Conservation (phyloP, 2,113 vertebrate genomes). For the Grallaria varia region DNA sequence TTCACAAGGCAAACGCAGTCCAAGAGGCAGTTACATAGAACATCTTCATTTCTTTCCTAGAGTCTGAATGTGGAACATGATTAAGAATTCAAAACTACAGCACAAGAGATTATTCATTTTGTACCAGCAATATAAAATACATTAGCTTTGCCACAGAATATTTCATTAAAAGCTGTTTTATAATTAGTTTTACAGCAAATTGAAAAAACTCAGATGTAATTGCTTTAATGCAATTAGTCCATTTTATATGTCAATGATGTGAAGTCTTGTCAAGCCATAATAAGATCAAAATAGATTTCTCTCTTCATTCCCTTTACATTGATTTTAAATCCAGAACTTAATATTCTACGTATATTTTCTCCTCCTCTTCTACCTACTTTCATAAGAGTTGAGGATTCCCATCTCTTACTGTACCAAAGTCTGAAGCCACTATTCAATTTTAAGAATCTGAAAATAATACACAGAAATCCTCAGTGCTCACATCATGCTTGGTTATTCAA, state of each 20-base stretch:
- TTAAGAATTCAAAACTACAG: slow-evolving; percentile 24
- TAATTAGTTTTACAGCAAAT: slow-evolving; percentile 33
- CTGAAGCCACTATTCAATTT: neutral
- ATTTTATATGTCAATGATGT: slow-evolving; percentile 28
- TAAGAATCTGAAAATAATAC: neutral
- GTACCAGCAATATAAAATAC: neutral
- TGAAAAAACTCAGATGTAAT: neutral
- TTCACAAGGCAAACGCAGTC: neutral
- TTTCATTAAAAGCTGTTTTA: slow-evolving; percentile 46
- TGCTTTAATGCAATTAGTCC: slow-evolving; percentile 41
- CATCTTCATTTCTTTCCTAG: neutral
- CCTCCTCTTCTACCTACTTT: neutral
- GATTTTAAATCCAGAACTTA: neutral
- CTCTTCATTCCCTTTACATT: neutral
- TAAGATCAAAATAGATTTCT: slow-evolving; percentile 52
- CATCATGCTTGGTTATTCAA: neutral
- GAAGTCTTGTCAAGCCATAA: slow-evolving; percentile 20
- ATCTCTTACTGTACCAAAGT: neutral
- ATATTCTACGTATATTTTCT: neutral
- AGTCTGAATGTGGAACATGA: neutral
- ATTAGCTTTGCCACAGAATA: slow-evolving; percentile 17
- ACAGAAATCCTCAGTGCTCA: neutral
- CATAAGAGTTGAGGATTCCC: neutral
- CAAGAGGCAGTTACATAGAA: neutral
- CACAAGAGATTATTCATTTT: neutral